Evolutionary conservation across 64 coral and sea anemone species (phyloP).

Genomic region (Catalaphyllia jardinei): DNA sequence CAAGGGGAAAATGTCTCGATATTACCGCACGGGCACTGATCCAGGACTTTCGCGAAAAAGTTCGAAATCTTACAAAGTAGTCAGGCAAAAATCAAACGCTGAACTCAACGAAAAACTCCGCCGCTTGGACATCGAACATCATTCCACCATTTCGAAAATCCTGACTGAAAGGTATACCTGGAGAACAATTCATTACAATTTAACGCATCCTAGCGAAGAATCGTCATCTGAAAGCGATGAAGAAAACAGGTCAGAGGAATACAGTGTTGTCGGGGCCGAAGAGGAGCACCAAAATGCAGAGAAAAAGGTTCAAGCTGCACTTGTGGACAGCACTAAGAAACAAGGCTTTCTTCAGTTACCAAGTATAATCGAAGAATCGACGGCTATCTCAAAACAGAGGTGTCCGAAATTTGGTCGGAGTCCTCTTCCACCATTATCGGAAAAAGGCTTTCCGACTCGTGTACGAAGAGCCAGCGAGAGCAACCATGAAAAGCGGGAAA

Average conservation of each 20-base stretch:
- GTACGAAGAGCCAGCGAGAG: conserved; percentile 4
- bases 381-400: not conserved
- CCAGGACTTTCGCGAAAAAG: conserved; percentile 54
- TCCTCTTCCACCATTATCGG: conserved; percentile 30
- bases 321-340: conserved; percentile 11
- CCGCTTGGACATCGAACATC: conserved; percentile 53
- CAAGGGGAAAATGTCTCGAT: not conserved
- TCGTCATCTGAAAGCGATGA: conserved; percentile 16
- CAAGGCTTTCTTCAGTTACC: conserved; percentile 35
- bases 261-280: not conserved
- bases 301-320: not conserved
- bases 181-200: conserved; percentile 52
- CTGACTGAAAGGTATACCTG: conserved; percentile 45
- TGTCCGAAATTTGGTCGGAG: conserved; percentile 26
- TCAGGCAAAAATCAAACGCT: conserved; percentile 52
- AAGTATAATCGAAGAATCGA: conserved; percentile 22
- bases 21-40: not conserved
- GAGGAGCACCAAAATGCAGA: conserved; percentile 11
- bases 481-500: not conserved
- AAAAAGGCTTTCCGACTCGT: conserved; percentile 37
- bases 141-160: conserved; percentile 58
- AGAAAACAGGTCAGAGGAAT: not conserved
- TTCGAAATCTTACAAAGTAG: conserved; percentile 37
- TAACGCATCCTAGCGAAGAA: conserved; percentile 19
- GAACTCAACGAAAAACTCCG: conserved; percentile 50